phyloP scores from a whole-genome alignment of 2,113 vertebrate genomes.

The Anolis sagrei region DNA sequence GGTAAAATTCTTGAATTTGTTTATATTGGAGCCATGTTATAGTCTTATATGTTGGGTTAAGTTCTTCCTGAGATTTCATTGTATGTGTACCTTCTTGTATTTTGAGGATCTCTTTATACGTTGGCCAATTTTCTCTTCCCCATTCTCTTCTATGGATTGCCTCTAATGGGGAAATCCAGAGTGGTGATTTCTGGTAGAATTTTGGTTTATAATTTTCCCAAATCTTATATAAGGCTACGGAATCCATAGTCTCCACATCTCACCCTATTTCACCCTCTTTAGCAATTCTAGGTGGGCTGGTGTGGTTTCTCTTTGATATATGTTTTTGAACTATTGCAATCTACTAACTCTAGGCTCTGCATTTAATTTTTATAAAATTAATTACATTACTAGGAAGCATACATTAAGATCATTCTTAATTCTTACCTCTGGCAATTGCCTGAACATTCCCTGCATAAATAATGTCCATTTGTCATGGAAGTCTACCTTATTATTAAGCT shows the following conservation, averaged over 20 bases:
- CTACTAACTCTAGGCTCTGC: constrained; percentile 52
- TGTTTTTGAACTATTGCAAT: constrained; percentile 49
- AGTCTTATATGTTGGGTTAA: too few species aligned
- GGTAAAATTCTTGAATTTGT: too few species aligned
- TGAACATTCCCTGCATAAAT: constrained; percentile 39
- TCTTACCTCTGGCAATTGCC: constrained; percentile 50
- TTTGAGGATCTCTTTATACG: too few species aligned
- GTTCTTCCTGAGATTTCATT: too few species aligned
- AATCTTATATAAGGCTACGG: too few species aligned
- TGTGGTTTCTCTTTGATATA: constrained; percentile 43
- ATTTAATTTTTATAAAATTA: constrained; percentile 49
- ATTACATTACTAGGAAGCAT: constrained; percentile 60
- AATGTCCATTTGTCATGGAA: constrained; percentile 15
- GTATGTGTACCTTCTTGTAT: too few species aligned
- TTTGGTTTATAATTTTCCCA: too few species aligned
- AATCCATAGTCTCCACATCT: not conserved
- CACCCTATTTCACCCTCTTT: not conserved
- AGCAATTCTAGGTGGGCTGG: constrained; percentile 32
- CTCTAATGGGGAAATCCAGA: too few species aligned
- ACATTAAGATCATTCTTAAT: constrained; percentile 59
- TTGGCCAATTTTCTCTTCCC: too few species aligned
- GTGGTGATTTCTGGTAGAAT: too few species aligned
- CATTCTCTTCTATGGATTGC: too few species aligned
- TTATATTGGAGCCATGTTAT: too few species aligned
- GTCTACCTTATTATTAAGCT: constrained; percentile 48